Conservation (phyloP, 2,797 vertebrate genomes). For the Florisuga fusca region DNA sequence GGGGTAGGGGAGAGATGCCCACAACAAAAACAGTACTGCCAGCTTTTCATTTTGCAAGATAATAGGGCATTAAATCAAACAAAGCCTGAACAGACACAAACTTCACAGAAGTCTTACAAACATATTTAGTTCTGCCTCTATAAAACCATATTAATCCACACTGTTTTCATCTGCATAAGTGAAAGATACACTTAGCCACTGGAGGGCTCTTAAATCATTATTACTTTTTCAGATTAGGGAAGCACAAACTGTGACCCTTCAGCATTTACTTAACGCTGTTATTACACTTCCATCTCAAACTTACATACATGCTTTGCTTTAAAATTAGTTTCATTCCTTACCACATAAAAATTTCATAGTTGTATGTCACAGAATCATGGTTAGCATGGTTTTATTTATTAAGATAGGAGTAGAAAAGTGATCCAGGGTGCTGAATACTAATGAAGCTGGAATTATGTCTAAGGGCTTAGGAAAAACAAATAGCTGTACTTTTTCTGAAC, state of each 20-base stretch:
- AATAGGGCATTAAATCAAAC: not conserved
- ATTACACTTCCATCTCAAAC: not conserved
- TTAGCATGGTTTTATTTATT: not conserved
- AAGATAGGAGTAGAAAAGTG: not conserved
- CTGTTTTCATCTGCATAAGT: not conserved
- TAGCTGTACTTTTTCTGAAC: not conserved
- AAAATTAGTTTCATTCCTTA: not conserved
- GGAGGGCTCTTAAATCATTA: slow-evolving; percentile 26
- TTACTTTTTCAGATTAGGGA: not conserved
- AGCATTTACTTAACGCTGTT: not conserved
- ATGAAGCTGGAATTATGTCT: not conserved
- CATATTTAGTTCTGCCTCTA: not conserved
- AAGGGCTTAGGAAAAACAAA: not conserved
- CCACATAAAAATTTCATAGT: not conserved
- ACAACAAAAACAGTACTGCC: not conserved
- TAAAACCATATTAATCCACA: not conserved
- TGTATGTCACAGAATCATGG: not conserved
- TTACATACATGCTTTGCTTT: rapidly evolving
- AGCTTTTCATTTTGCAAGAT: not conserved
- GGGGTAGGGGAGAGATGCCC: not conserved
- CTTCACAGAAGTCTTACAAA: not conserved
- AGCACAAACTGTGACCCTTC: not conserved
- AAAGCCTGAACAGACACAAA: not conserved
- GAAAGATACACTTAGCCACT: not conserved
- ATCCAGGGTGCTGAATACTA: not conserved